phyloP scores from a whole-genome alignment of 2,797 vertebrate species.

The Enteromius unitaeniatus region DNA sequence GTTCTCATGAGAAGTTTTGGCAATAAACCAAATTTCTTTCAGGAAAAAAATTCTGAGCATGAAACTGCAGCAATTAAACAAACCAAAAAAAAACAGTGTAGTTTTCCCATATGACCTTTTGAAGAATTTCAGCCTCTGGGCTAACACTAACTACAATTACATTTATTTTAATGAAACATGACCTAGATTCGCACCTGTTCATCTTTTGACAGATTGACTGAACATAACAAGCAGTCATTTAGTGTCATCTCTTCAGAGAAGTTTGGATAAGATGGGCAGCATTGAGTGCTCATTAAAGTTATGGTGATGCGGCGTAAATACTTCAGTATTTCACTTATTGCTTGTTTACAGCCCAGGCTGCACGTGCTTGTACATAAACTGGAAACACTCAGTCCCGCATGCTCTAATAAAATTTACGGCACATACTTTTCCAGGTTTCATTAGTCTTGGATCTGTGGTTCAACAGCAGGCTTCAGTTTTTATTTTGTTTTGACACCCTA shows the following conservation, averaged over 20 bases:
- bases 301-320: background rate
- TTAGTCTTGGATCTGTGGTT: slow-evolving; percentile 34
- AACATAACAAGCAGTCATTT: slow-evolving; percentile 1
- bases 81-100: background rate
- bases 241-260: background rate
- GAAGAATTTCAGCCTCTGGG: background rate
- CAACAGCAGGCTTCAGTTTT: slow-evolving; percentile 39
- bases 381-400: slow-evolving; percentile 62
- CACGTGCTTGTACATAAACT: slow-evolving; percentile 55
- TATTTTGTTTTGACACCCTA: slow-evolving; percentile 37
- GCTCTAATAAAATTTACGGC: slow-evolving; percentile 52
- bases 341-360: slow-evolving; percentile 58
- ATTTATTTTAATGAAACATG: background rate
- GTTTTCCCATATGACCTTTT: slow-evolving; percentile 14
- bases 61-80: slow-evolving; percentile 21
- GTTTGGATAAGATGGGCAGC: background rate
- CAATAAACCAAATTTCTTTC: slow-evolving; percentile 25
- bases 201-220: slow-evolving; percentile 2
- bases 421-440: slow-evolving; percentile 42
- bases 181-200: background rate
- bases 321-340: slow-evolving; percentile 12
- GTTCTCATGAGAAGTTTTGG: slow-evolving; percentile 53
- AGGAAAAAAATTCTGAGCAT: slow-evolving; percentile 26
- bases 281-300: background rate
- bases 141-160: background rate